Evolutionary conservation across 2,888 invertebrate species (phyloP), one percentile per base, ranked within the genome.

Genomic region (Helicoverpa assulta): DNA sequence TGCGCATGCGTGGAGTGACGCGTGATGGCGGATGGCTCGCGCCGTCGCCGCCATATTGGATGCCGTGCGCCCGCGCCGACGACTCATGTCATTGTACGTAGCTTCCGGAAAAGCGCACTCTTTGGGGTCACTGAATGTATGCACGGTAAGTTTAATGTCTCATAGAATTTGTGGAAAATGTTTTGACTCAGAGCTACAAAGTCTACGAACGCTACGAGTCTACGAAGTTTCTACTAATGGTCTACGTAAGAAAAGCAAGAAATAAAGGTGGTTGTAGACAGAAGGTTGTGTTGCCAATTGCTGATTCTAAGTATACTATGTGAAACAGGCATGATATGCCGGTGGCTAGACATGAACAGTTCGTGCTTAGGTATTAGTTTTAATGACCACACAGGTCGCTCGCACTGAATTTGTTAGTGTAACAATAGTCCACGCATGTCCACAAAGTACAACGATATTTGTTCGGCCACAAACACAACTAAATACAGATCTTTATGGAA

Each of bases 61-160:
- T 85, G 78, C 81, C 76, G 64, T 78, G 84, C 73, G 51, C 51
- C 33, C 19, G 60, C 83, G 82, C 78, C 76, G 80, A 47, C 73
- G 67, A 72, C 80, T 78, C 76, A 81, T 85, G 86, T 90, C 85
- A 89, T 92, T 93, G 91, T 93, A 85, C 80, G 76, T 76, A 43
- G 86, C 85, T 94, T 94, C 94, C 93, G 93, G 93, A 94, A 94
- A 94, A 95, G 91, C 91, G 88, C 75, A 82, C 87, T 81, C 90
- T 91, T 91, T 93, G 91, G 92, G 91, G 91, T 93, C 92, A 91
- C 84, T 88, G 87, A 85, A 86, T 90, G 78, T 67, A 70, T 57
- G 61, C 70, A 71, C 68, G 63, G 78, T 68, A 73, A 70, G 58
- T 61, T 60, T 69, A 73, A 54, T 75, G 61, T 61, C 19, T 14